Conservation (phyloP, 1,140 invertebrate genomes). For the Rhynchophorus ferrugineus region DNA sequence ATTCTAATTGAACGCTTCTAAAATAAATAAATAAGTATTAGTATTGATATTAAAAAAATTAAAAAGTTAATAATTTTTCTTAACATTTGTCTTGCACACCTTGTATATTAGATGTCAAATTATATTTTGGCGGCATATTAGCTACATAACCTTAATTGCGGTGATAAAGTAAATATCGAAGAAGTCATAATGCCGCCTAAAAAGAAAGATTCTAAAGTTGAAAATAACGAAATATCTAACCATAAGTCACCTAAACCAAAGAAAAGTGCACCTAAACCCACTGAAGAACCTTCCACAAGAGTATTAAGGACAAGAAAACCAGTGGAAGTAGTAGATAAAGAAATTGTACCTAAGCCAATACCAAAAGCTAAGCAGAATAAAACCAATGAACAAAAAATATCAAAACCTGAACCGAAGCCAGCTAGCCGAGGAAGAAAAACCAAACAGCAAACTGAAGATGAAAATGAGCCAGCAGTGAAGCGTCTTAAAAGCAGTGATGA, state of each 20-base stretch:
- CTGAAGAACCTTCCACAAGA: too few species aligned
- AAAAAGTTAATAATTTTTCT: too few species aligned
- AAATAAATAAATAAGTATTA: slow-evolving; percentile 18
- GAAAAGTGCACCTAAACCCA: too few species aligned
- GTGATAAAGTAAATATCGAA: too few species aligned
- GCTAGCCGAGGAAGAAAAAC: background rate
- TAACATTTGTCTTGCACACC: background rate
- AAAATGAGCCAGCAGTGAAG: background rate
- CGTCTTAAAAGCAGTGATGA: background rate
- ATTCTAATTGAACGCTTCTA: slow-evolving; percentile 24
- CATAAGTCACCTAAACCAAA: too few species aligned
- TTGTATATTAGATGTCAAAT: background rate
- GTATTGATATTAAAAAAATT: too few species aligned
- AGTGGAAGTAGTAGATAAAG: too few species aligned
- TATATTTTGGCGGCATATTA: background rate
- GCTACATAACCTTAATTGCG: background rate
- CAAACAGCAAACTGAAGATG: background rate
- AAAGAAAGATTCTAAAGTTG: background rate
- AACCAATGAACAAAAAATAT: background rate
- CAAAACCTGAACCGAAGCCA: background rate
- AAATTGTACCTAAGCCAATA: background rate
- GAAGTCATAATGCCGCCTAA: background rate
- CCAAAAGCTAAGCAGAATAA: background rate
- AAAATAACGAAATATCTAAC: too few species aligned
- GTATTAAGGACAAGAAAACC: background rate